Evolutionary conservation across 2,113 vertebrate species (phyloP).

Genomic region (Bubalus kerabau): DNA sequence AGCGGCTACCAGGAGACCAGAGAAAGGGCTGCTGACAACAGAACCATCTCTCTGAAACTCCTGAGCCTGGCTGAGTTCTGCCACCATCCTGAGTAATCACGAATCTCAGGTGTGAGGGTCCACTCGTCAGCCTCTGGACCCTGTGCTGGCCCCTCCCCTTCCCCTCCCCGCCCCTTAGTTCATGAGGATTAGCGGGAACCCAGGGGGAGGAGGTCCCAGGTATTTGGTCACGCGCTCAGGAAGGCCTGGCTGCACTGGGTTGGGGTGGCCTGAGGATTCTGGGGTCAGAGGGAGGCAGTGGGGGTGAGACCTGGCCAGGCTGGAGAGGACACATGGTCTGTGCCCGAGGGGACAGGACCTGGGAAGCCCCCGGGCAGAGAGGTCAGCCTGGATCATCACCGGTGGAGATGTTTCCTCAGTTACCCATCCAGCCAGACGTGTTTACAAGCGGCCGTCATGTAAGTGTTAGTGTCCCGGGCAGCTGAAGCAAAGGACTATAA

Average conservation of each 20-base stretch:
- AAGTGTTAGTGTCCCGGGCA: neutral
- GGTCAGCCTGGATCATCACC: neutral
- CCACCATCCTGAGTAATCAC: neutral
- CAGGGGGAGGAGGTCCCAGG: neutral
- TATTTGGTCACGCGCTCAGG: too few relatives aligned
- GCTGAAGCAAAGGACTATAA: neutral
- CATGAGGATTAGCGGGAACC: too few relatives aligned
- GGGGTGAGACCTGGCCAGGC: neutral
- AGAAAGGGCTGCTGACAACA: neutral
- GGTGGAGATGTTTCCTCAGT: neutral
- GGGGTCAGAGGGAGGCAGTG: neutral
- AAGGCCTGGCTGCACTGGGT: neutral
- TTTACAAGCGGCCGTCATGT: too few relatives aligned
- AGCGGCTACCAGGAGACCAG: too few relatives aligned
- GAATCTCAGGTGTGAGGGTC: neutral
- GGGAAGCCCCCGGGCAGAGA: neutral
- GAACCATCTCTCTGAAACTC: neutral
- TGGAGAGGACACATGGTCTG: neutral
- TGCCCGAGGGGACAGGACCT: neutral
- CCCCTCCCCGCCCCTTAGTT: neutral
- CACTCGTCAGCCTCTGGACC: neutral
- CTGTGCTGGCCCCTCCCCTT: neutral
- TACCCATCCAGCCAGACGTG: neutral
- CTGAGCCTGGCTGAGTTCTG: neutral
- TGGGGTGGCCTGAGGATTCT: neutral